A percentile compares a stretch with the other conserved stretches of the same genome.
Conservation (phyloP, 2,888 invertebrate species). For the Trachelus iudaicus region DNA sequence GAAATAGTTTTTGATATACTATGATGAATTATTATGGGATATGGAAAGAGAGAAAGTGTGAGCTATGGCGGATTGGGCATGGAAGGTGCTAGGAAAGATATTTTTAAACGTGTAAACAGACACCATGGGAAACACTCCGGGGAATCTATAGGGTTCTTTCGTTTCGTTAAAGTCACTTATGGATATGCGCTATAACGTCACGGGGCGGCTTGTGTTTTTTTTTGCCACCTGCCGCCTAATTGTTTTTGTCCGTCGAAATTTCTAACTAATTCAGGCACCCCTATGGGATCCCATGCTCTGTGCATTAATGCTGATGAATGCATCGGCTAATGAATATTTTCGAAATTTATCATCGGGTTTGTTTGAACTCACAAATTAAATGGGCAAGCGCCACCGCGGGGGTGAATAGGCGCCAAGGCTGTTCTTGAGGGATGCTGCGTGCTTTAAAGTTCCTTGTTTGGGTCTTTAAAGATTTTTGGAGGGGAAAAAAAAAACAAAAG, state of each 20-base stretch:
- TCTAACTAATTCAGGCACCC: conserved; percentile 3
- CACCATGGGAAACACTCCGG: not conserved
- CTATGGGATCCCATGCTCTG: not conserved
- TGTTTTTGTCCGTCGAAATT: not conserved
- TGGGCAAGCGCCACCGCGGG: not conserved
- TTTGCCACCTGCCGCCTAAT: conserved; percentile 7
- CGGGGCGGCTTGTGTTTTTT: not conserved
- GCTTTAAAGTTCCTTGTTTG: not conserved
- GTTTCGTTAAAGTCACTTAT: not conserved
- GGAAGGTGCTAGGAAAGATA: not conserved
- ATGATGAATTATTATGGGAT: not conserved
- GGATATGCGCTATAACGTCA: not conserved
- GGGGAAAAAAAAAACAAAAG: not conserved
- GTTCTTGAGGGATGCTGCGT: not conserved
- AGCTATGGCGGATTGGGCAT: not conserved
- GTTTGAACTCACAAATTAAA: conserved; percentile 20
- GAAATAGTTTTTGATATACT: not conserved
- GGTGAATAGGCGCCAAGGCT: not conserved
- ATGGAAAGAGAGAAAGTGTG: not conserved
- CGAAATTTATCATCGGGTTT: conserved; percentile 18
- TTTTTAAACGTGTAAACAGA: not conserved
- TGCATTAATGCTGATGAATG: conserved; percentile 14
- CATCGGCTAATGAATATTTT: conserved; percentile 22
- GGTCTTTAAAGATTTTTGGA: not conserved
- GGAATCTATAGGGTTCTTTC: not conserved